Evolutionary conservation across 2,888 invertebrate genomes (phyloP).

Genomic region (Cantharis nigra): DNA sequence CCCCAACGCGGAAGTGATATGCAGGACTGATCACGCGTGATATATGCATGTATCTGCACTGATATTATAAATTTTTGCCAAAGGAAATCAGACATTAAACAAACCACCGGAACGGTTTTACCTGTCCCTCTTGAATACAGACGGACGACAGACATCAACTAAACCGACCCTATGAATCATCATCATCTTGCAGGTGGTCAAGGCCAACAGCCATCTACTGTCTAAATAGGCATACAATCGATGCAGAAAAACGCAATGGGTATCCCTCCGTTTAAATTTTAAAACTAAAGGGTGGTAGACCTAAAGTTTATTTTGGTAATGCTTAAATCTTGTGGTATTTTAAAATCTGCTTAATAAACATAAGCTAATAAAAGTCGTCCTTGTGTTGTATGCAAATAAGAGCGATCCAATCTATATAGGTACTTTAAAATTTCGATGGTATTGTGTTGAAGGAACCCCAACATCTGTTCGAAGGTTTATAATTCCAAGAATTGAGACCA

Average conservation of each 20-base stretch:
- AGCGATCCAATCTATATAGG: neutral
- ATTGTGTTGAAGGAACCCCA: slow-evolving; percentile 32
- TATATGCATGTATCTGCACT: neutral
- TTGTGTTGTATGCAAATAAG: slow-evolving; percentile 5
- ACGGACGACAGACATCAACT: slow-evolving; percentile 33
- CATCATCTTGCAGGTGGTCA: slow-evolving; percentile 47
- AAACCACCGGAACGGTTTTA: slow-evolving; percentile 24
- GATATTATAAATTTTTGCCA: slow-evolving; percentile 13
- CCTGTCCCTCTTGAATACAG: slow-evolving; percentile 31
- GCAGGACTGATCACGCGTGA: slow-evolving; percentile 30
- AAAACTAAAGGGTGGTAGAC: neutral
- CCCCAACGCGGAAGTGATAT: slow-evolving; percentile 31
- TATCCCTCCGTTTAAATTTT: neutral
- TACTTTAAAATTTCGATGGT: slow-evolving; percentile 3
- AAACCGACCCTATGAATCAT: slow-evolving; percentile 34
- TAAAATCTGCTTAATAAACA: neutral
- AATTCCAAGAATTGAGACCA: slow-evolving; percentile 48
- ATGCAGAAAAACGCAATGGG: slow-evolving; percentile 37
- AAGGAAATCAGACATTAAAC: slow-evolving; percentile 11
- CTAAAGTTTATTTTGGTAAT: neutral
- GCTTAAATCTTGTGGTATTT: neutral
- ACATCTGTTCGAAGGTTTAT: slow-evolving; percentile 38
- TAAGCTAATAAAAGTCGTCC: neutral
- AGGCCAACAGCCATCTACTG: slow-evolving; percentile 48
- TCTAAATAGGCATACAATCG: slow-evolving; percentile 35